A percentile compares a stretch with the other conserved stretches of the same genome.
phyloP scores from a whole-genome alignment of 2,113 vertebrate genomes.

The Nanorana parkeri region DNA sequence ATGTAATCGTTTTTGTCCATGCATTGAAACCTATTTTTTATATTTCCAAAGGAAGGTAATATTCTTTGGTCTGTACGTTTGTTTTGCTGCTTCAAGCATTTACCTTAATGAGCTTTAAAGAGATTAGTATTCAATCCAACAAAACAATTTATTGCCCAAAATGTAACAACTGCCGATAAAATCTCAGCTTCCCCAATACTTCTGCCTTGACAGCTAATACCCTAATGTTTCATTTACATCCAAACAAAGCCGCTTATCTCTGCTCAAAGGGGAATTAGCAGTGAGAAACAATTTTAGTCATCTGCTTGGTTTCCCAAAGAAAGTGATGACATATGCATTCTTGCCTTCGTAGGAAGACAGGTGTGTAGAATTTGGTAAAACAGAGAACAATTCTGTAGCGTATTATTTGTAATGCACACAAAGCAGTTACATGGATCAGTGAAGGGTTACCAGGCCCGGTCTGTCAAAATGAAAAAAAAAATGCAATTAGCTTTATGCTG shows the following conservation, averaged over 20 bases:
- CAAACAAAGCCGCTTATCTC: slow-evolving; percentile 79
- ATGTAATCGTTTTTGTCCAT: slow-evolving; percentile 45
- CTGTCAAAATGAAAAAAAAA: slow-evolving; percentile 70
- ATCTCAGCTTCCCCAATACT: slow-evolving; percentile 78
- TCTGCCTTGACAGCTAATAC: slow-evolving; percentile 79
- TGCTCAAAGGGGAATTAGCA: slow-evolving; percentile 80
- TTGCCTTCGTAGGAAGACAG: slow-evolving; percentile 71
- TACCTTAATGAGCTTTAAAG: slow-evolving; percentile 80
- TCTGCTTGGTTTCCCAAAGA: slow-evolving; percentile 71
- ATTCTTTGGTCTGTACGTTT: slow-evolving; percentile 67
- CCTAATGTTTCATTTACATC: slow-evolving; percentile 82
- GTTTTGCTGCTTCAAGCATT: slow-evolving; percentile 70
- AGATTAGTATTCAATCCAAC: slow-evolving; percentile 79
- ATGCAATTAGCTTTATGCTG: slow-evolving; percentile 66
- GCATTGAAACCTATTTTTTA: slow-evolving; percentile 63
- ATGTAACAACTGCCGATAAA: slow-evolving; percentile 78
- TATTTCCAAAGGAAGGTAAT: slow-evolving; percentile 74
- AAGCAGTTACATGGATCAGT: slow-evolving; percentile 74
- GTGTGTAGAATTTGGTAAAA: slow-evolving; percentile 71
- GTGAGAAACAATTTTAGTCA: slow-evolving; percentile 79
- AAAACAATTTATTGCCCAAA: slow-evolving; percentile 81
- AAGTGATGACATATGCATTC: slow-evolving; percentile 74
- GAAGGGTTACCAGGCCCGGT: slow-evolving; percentile 69
- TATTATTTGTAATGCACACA: slow-evolving; percentile 75
- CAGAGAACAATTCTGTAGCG: slow-evolving; percentile 73